Evolutionary conservation across 35 echinoderm and acorn worm genomes (phyloP).

Genomic region (Amphiura filiformis): DNA sequence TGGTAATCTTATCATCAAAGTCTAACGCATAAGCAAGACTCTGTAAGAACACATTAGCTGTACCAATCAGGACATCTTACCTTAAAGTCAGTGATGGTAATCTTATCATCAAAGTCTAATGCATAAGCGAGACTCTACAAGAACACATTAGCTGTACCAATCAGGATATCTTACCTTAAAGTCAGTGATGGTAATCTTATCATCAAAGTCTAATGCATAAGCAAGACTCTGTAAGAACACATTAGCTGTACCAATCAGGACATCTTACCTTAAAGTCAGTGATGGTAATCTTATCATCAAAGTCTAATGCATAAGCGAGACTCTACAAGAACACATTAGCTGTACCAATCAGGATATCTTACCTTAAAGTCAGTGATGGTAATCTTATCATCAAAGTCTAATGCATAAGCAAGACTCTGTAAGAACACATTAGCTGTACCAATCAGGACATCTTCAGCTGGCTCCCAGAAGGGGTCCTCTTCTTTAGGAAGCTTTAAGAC

Average conservation of each 20-base stretch:
- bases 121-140: too few species aligned
- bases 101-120: too few species aligned
- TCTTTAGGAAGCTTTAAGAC: conserved; percentile 70
- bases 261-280: conserved; percentile 77
- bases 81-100: too few species aligned
- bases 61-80: too few species aligned
- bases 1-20: too few species aligned
- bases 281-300: too few species aligned
- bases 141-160: too few species aligned
- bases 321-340: too few species aligned
- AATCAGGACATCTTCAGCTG: conserved; percentile 81
- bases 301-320: too few species aligned
- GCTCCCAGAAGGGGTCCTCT: conserved; percentile 98
- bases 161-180: conserved; percentile 59
- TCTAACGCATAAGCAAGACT: too few species aligned
- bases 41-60: too few species aligned
- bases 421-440: conserved; percentile 89
- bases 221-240: conserved; percentile 93
- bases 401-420: conserved; percentile 84
- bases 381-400: conserved; percentile 98
- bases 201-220: conserved; percentile 92
- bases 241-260: conserved; percentile 82
- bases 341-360: too few species aligned
- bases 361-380: conserved; percentile 96
- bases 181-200: conserved; percentile 87